Conservation (phyloP, 2,113 vertebrate genomes). For the Uria aalge region DNA sequence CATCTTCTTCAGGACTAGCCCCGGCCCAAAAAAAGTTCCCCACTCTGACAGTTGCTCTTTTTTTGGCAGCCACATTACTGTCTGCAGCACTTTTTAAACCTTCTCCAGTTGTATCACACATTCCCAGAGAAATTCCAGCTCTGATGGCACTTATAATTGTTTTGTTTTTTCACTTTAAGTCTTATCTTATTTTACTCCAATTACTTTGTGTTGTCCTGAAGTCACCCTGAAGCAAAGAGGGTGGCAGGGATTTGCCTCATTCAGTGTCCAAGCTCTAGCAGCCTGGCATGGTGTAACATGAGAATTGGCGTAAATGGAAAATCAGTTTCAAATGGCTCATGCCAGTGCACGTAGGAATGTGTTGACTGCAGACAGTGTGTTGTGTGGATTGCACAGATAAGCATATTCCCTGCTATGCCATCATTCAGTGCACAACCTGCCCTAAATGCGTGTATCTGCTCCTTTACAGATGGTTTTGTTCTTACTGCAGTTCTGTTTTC, state of each 20-base stretch:
- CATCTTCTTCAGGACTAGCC: not conserved
- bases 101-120: constrained; percentile 4
- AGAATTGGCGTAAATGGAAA: constrained; percentile 38
- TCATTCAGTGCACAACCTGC: not conserved
- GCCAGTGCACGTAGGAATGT: not conserved
- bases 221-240: constrained; percentile 30
- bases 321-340: constrained; percentile 30
- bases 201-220: constrained; percentile 39
- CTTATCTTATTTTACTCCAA: constrained; percentile 27
- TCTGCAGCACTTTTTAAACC: constrained; percentile 7
- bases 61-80: constrained; percentile 9
- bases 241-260: constrained; percentile 17
- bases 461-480: not conserved
- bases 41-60: constrained; percentile 16
- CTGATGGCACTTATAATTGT: not conserved
- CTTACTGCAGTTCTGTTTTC: not conserved
- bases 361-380: constrained; percentile 15
- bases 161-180: constrained; percentile 10
- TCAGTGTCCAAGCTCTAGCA: not conserved
- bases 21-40: not conserved
- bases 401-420: not conserved
- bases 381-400: constrained; percentile 42
- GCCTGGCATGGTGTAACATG: constrained; percentile 27
- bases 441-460: not conserved
- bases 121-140: constrained; percentile 36